Base-by-base conservation (phyloP, 1,140 invertebrate genomes). In the Caenorhabditis tropicalis region DNA sequence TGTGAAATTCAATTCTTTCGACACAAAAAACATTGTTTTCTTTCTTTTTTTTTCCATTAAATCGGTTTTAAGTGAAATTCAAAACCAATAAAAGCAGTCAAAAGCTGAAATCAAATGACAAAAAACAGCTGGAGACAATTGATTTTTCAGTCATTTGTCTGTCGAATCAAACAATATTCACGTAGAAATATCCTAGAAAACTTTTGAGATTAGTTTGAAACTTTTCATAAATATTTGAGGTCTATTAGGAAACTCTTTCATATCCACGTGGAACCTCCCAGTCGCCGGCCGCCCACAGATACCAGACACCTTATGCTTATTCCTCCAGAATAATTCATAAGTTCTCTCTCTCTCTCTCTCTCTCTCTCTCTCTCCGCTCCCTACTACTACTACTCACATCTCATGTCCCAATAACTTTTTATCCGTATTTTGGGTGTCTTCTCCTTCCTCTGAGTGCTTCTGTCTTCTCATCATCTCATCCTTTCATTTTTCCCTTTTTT, bases 291-390 rank as follows among this genome's bases (percentile, higher is more conserved):
- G 10, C 58, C 24, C 53, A 29, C 58, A 74, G 65, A 74, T 74
- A 74, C 65, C 65, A 74, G 65, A 74, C 65, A 74, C 65, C 65
- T 31, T n/a, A n/a, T n/a, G n/a, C n/a, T 43, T 12, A 4, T 24
- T 46, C 31, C 7, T 65, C 16, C 36, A 33, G 65, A 74, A 74
- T 74, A 43, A 74, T 74, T 74, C 65, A 74, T 74, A 33, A 74
- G 36, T 43, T 43, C 1, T 16, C 4, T 24, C 7, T 51, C 19
- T 51, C 19, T n/a, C 24, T 33, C 60, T 36, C 60, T 9, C 60
- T 19, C 58, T 33, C 31, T 10, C 33, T 29, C 12, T 21, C 10
- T 15, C 7, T 24, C 19, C 19, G 4, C n/a, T 31, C 16, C 58
- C 58, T n/a, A 65, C 24, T 27, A 65, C 53, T 58, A 29, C 53